phyloP scores from a whole-genome alignment of 2,113 vertebrate genomes.

The Channa maculata region DNA sequence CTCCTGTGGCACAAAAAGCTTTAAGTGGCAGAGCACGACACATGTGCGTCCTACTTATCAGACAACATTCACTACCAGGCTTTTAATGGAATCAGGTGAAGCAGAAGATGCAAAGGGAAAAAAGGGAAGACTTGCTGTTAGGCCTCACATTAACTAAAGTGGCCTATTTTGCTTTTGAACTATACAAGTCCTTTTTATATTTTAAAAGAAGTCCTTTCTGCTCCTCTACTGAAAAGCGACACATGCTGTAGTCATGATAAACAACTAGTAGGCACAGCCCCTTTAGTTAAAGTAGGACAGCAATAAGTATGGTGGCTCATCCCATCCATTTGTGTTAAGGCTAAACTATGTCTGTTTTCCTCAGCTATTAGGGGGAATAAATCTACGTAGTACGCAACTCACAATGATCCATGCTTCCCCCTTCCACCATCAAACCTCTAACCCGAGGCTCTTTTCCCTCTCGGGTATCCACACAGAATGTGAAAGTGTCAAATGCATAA shows the following conservation, averaged over 20 bases:
- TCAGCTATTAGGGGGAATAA: conserved; percentile 18
- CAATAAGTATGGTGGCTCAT: conserved; percentile 14
- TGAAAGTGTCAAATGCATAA: conserved; percentile 51
- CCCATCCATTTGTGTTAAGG: conserved; percentile 20
- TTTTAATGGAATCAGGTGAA: conserved; percentile 71
- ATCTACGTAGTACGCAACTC: conserved; percentile 22
- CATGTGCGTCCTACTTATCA: conserved; percentile 73
- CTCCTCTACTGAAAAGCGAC: not conserved
- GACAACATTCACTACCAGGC: conserved; percentile 66
- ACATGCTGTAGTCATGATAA: not conserved
- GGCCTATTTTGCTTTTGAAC: conserved; percentile 35
- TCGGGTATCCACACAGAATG: conserved; percentile 20
- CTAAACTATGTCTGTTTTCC: conserved; percentile 37
- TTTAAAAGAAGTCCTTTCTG: conserved; percentile 40
- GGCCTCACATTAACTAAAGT: conserved; percentile 45
- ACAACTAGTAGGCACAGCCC: conserved; percentile 2
- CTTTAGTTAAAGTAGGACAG: conserved; percentile 32
- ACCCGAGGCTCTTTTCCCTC: conserved; percentile 15
- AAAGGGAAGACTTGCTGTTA: conserved; percentile 63
- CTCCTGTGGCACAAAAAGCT: conserved; percentile 43
- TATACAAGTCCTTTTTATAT: conserved; percentile 37
- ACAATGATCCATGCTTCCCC: conserved; percentile 11
- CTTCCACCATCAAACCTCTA: conserved; percentile 23
- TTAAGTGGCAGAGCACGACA: conserved; percentile 42
- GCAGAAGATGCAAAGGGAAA: conserved; percentile 58